These are phyloP conservation scores for Zeugodacus cucurbitae DNA, from an alignment of 1,140 invertebrate species.

Conservation along the genomic window DNA sequence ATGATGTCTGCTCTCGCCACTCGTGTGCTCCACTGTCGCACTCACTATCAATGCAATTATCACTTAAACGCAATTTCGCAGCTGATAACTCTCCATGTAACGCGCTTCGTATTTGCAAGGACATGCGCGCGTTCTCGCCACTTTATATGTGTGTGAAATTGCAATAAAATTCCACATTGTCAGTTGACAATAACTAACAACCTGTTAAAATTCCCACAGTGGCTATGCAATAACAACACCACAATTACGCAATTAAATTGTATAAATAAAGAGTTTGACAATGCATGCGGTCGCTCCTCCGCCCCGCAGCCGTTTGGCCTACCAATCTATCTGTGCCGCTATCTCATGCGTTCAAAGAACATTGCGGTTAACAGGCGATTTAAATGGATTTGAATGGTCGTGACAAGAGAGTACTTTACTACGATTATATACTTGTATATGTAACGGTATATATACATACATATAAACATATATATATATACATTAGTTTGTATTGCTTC, in stretches of 20 bases:
- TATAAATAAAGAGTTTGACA: slow-evolving; percentile 39
- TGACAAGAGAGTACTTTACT: background rate
- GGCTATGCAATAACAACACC: slow-evolving; percentile 33
- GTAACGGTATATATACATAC: background rate
- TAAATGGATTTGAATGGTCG: background rate
- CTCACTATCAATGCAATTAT: slow-evolving; percentile 17
- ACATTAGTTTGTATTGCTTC: background rate
- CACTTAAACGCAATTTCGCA: slow-evolving; percentile 15
- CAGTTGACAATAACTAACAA: slow-evolving; percentile 39
- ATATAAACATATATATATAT: background rate
- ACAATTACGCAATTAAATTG: slow-evolving; percentile 40
- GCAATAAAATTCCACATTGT: slow-evolving; percentile 27
- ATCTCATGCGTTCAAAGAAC: background rate
- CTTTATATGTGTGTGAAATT: background rate
- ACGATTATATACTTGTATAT: background rate
- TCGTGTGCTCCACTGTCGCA: background rate
- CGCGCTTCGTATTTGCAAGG: background rate
- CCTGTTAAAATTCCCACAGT: slow-evolving; percentile 40
- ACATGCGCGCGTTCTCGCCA: background rate
- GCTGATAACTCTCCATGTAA: background rate
- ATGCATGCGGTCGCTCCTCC: background rate
- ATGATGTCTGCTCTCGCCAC: background rate
- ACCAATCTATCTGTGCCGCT: background rate
- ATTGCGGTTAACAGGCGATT: background rate
- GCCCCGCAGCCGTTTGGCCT: background rate